Evolutionary conservation across 2,888 invertebrate species (phyloP), one percentile per base, ranked within the genome.

Genomic region (Helicoverpa assulta): DNA sequence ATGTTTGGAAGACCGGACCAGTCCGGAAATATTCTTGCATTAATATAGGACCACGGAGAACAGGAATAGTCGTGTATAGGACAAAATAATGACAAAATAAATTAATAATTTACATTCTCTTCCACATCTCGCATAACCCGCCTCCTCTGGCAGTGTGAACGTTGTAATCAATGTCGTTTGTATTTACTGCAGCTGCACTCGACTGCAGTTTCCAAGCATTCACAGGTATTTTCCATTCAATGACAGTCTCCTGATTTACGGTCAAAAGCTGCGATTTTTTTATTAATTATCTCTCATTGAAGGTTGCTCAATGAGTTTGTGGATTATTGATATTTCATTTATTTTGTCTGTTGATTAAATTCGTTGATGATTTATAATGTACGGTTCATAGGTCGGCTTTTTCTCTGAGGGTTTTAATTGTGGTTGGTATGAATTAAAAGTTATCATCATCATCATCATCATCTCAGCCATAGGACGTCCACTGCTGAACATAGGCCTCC

Each of bases 131-230:
- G 60, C 78, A 85, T 83, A 54, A 71, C 43, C 10, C 72, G 52
- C 10, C 16, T 76, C 81, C 73, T 54, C 63, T 73, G 67, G 81
- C 68, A 81, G 84, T 84, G 85, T 78, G 83, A 83, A 82, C 79
- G 79, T 74, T 84, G 89, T 90, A 90, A 90, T 90, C 90, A 89
- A 89, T 89, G 88, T 82, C 89, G 90, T 90, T 90, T 89, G 89
- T 85, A 86, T 85, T 79, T 76, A 74, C 79, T 67, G 67, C 69
- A 54, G 67, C 62, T 78, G 68, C 73, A 67, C 59, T 53, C 63
- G 10, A 47, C 52, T 79, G 76, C 76, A 80, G 54, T 66, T 71
- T 53, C 55, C 21, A 29, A 26, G 40, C 40, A 57, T 67, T 78
- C 76, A 69, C 69, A 79, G 75, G 69, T 76, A 79, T 79, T 69